Evolutionary conservation across 2,797 vertebrate species (phyloP), one percentile per base, ranked within the genome.

Genomic region (Dendrocincla tyrannina): DNA sequence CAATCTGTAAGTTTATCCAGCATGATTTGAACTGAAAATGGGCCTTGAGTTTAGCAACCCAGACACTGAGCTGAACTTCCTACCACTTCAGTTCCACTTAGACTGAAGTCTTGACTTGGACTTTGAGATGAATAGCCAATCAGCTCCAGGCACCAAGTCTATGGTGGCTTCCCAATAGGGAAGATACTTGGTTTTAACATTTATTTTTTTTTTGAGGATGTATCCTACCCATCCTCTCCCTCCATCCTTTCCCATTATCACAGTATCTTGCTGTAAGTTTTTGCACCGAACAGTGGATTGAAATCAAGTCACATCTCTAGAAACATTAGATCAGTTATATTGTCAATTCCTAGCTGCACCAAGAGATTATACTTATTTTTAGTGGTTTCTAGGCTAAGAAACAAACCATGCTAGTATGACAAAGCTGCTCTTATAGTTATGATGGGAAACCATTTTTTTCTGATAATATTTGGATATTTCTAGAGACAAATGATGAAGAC

Each of bases 211-310:
- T 8, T 1, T 32, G 11, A 8, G 33, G 42, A 22, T 39, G 2
- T 16, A 1, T 11, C 6, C 7, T n/a, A 22, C 8, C 6, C 6
- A 5, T 55, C 8, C 7, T 55, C 12, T 35, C 14, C 20, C 3
- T 4, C 2, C 4, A 4, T 23, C 11, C 17, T 59, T 74, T 81
- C 17, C 4, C 5, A 13, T 68, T 77, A 56, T 18, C 16, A 39
- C 2, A 1, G 5, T 30, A 35, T 42, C 23, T 46, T 72, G 2
- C 33, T 68, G 1, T 62, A 67, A 62, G 12, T 6, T 50, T 82
- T 86, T 60, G 7, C 8, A 32, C 9, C 13, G 49, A 32, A 55
- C 0, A 18, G 12, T 32, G 68, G 9, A 42, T 0, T 82, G 18
- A 55, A 73, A n/a, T 28, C 7, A 39, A 75, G 35, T 39, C 19